Base-by-base conservation (phyloP, 2,113 vertebrate genomes). In the Brevimyrus niger region DNA sequence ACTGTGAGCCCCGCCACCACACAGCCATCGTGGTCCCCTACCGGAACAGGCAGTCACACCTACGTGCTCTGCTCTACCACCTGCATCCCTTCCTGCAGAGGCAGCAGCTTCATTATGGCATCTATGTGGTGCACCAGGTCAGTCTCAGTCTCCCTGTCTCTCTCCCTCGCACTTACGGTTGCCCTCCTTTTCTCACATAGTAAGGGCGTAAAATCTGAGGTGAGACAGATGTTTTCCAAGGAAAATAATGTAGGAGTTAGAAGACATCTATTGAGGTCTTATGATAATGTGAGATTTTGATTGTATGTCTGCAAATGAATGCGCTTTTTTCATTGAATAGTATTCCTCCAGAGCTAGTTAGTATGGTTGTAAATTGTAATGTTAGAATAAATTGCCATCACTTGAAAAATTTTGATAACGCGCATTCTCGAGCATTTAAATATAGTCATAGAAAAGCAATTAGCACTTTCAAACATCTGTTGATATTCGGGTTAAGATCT, bases 91-190 rank as follows among this genome's bases (percentile, higher is more conserved):
- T 99, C 92, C 95, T 99, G 88, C 98, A 99, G 92, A 96, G 98
- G 76, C 98, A 99, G 93, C 98, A 99, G 95, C 96, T 99, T 5
- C 97, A 98, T 35, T 99, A 99, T 3, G 96, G 97, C 92, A 98
- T 99, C 94, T 99, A 99, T 5, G 97, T 99, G 1, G 96, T 99
- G n/a, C 97, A 99, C 91, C 98, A 99, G 97, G 98, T 99, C 73
- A n/a, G 47, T 47, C 13, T 9, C 46, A 15, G 13, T 76, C 61
- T 51, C 10, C 15, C 27, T 44, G 11, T 47, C 1, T n/a, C 73
- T 0, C 76, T 21, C 19, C 46, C 17, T 46, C 17, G 10, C 44
- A 47, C 82, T 84, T 47, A 84, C 23, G 1, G 31, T 42, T 47
- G 19, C 9, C 44, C 38, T 5, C 44, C 7, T 23, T 84, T 11